Evolutionary conservation across 1,140 invertebrate species (phyloP).

Genomic region (Goniozus legneri): DNA sequence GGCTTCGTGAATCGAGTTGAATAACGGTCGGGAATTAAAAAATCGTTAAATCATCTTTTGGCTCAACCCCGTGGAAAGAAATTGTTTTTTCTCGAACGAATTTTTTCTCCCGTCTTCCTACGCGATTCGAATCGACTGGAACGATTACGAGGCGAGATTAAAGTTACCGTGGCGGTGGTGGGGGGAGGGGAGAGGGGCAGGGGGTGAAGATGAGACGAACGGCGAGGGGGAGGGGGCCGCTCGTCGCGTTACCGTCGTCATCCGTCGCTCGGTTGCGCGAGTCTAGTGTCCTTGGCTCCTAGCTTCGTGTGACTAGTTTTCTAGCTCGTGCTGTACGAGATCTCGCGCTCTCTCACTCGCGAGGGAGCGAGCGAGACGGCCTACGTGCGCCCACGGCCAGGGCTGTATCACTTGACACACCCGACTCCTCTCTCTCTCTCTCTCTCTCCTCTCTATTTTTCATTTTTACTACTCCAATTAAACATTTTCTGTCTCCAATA

Average conservation of each 20-base stretch:
- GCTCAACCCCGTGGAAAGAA: no score
- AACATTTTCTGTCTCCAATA: no score
- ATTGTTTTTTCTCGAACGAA: no score
- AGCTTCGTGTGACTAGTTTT: slow-evolving; percentile 26
- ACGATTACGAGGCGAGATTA: slow-evolving; percentile 9
- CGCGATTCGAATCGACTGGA: no score
- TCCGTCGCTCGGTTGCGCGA: no score
- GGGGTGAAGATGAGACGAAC: slow-evolving; percentile 4
- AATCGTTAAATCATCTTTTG: no score
- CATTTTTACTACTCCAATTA: neutral
- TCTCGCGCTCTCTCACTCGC: no score
- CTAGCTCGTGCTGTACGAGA: no score
- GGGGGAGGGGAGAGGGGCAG: slow-evolving; percentile 3
- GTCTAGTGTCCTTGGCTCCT: slow-evolving; percentile 37
- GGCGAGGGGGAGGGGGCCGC: slow-evolving; percentile 13
- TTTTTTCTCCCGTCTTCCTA: no score
- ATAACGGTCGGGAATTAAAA: neutral
- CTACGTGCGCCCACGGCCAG: slow-evolving; percentile 31
- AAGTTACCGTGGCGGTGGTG: neutral
- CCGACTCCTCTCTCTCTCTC: slow-evolving; percentile 8
- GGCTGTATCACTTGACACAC: slow-evolving; percentile 25
- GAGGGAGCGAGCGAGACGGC: slow-evolving; percentile 26
- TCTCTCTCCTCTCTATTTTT: slow-evolving; percentile 3
- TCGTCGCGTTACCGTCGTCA: no score
- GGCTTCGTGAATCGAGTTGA: no score